phyloP scores from a whole-genome alignment of 2,797 vertebrate species.

The Acrocephalus scirpaceus region DNA sequence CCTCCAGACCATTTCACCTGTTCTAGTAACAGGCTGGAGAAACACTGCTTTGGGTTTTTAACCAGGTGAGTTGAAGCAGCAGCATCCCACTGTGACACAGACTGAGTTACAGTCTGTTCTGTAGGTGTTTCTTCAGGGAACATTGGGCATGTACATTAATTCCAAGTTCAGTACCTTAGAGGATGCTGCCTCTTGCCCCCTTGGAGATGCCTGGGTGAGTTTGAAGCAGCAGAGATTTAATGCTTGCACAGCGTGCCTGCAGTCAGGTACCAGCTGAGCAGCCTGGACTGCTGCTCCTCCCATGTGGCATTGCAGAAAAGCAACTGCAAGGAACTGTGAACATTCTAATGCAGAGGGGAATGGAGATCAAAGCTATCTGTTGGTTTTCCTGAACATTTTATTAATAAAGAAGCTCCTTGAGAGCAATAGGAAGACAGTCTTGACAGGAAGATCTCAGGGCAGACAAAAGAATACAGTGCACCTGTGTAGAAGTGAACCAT shows the following conservation, averaged over 20 bases:
- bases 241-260: not conserved
- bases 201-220: not conserved
- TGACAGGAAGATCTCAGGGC: not conserved
- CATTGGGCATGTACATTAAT: not conserved
- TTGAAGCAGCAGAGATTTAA: not conserved
- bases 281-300: not conserved
- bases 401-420: not conserved
- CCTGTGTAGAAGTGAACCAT: not conserved
- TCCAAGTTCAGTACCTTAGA: not conserved
- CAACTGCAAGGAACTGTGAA: not conserved
- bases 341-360: not conserved
- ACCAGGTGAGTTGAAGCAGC: not conserved
- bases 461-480: not conserved
- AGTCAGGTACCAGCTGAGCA: not conserved
- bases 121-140: not conserved
- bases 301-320: not conserved
- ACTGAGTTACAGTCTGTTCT: not conserved
- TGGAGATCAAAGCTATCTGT: not conserved
- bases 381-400: not conserved
- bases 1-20: not conserved
- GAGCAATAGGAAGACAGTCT: not conserved
- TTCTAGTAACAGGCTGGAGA: not conserved
- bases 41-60: not conserved
- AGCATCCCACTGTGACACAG: not conserved
- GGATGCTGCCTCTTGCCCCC: not conserved